Base-by-base conservation (phyloP, 30 jellyfish, hydroid and myxozoan species). In the Chrysaora quinquecirrha region DNA sequence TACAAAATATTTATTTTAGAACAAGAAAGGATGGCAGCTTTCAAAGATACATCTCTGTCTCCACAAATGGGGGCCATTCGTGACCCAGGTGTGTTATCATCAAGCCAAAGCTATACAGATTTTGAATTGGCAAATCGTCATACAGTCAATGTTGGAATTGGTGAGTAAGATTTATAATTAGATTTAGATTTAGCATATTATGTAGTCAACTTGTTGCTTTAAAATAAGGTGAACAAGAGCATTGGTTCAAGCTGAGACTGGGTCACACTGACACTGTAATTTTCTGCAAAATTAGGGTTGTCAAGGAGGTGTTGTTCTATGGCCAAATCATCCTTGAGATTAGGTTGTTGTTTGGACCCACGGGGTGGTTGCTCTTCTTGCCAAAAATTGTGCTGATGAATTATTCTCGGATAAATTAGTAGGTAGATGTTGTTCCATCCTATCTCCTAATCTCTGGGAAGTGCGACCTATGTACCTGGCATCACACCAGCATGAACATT, bases 71-170 rank as follows among this genome's bases (percentile, higher is more conserved):
- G 48, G 0, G 90, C 80, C 31, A 64, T 79, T 23, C 90, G 82
- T 30, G 90, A 79, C 48, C 90, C 90, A 18, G 75, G 90, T 27
- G 90, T 67, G 27, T 62, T 63, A 46, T n/a, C 90, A 35, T 66
- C 91, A 66, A 67, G 71, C 34, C 84, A 81, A 1, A 81, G 91
- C 31, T 81, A 66, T 67, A 81, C 91, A 3, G 91, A 81, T 28
- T 25, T 32, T 30, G 91, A 81, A 46, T 67, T 67, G 52, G 76
- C 1, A 27, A 66, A 32, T 54, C 76, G 84, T 6, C 91, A 81
- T 31, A 81, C 91, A 21, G 91, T 71, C 1, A 78, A 81, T 48
- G 48, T 67, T 30, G 91, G 85, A 6, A 81, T 81, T 52, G 68
- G 68, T 52, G 68, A 52, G 68, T 20, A 52, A 52, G 68, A 52